These are phyloP conservation scores for Machimus rusticus DNA, from an alignment of 2,888 invertebrate genomes.

Conservation along the genomic window DNA sequence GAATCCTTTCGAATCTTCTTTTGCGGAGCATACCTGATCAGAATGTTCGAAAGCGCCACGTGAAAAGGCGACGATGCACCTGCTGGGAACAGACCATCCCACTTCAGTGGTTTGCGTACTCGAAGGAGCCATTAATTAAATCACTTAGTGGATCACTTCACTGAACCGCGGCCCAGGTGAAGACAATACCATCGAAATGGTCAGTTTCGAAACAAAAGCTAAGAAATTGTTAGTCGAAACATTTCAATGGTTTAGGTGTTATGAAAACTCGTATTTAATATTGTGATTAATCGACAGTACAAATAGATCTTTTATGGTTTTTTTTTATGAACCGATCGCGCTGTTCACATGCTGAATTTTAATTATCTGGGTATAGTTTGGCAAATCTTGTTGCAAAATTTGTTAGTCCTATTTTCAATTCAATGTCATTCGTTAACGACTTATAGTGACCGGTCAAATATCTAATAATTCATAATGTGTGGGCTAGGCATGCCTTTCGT, in stretches of 20 bases:
- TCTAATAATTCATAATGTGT: background rate
- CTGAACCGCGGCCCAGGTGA: background rate
- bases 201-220: background rate
- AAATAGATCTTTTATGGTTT: background rate
- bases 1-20: conserved; percentile 33
- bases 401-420: background rate
- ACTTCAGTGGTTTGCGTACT: background rate
- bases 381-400: background rate
- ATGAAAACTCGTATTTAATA: conserved; percentile 3
- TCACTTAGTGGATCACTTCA: background rate
- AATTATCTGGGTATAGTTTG: background rate
- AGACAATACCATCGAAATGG: background rate
- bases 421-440: background rate
- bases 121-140: background rate
- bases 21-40: background rate
- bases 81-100: background rate
- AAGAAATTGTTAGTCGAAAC: background rate
- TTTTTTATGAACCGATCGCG: background rate
- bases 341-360: background rate
- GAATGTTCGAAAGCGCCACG: background rate
- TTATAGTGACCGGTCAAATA: background rate
- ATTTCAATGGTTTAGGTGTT: background rate
- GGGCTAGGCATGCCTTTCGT: background rate
- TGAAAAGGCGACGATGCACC: background rate
- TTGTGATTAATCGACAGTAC: background rate